Conservation (phyloP, 2,797 vertebrate genomes). For the Sebastiscus tertius region DNA sequence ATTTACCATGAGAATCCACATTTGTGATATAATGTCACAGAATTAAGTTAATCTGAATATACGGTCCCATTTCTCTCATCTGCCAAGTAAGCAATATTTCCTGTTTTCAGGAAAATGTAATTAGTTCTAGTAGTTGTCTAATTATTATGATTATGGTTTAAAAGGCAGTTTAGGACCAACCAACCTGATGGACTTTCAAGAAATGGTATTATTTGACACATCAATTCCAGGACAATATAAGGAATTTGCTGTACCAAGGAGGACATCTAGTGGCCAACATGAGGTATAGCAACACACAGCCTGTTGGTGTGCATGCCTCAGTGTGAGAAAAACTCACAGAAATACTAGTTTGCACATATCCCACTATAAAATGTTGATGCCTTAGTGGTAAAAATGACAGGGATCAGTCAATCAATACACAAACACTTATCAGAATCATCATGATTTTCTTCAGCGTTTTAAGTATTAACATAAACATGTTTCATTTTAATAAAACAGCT, state of each 20-base stretch:
- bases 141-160: not conserved
- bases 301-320: not conserved
- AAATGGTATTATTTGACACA: not conserved
- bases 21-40: not conserved
- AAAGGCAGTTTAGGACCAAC: not conserved
- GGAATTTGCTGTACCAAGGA: not conserved
- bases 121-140: not conserved
- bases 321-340: not conserved
- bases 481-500: not conserved
- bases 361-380: not conserved
- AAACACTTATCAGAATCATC: not conserved
- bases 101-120: not conserved
- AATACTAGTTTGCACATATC: not conserved
- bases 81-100: not conserved
- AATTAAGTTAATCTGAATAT: not conserved
- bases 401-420: not conserved
- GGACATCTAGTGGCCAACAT: conserved; percentile 48
- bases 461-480: not conserved
- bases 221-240: not conserved
- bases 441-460: not conserved
- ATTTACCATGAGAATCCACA: not conserved
- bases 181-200: not conserved
- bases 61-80: not conserved
- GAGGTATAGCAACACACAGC: not conserved
- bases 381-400: not conserved